Evolutionary conservation across 2,797 vertebrate genomes (phyloP), one percentile per base, ranked within the genome.

Genomic region (Jordanella pulchra): DNA sequence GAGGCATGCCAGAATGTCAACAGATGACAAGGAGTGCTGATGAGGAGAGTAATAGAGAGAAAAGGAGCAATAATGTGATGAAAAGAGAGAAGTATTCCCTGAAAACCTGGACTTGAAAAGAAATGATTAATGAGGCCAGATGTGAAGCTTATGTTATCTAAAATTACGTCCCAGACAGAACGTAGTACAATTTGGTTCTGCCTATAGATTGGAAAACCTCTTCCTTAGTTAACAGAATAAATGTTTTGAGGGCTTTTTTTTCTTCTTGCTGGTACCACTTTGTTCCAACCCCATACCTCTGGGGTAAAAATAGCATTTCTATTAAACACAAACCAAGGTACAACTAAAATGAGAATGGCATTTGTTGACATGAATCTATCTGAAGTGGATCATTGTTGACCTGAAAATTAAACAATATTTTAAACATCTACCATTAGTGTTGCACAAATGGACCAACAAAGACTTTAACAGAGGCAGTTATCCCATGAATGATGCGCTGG

Each of bases 81-180:
- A 81, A 83, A 83, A 79, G 69, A 76, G 65, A 73, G 85, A 90
- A 68, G 55, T 70, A 82, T 83, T 87, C 87, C 88, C 85, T 14
- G 2, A 79, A 85, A 86, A 81, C 39, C n/a, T 58, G 70, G 50
- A 87, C 85, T 78, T 90, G 80, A 89, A 85, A 86, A 83, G 80
- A 87, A 88, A 86, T 89, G 83, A 91, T 90, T 89, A 89, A 92
- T 91, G 91, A 86, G 73, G 78, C 91, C 91, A 93, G 91, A 91
- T 91, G 91, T 89, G 89, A 13, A 78, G 75, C 72, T 85, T 91
- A 75, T 86, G 84, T 90, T 83, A 45, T 11, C 11, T 45, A 45
- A 11, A 45, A 11, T 45, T 15, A 10, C 10, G 44, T 78, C 73
- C 74, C 76, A 82, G 47, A 60, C 77, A 67, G 50, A 21, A 73